These are phyloP conservation scores for Thermophis baileyi DNA, from an alignment of 2,113 vertebrate species.

Conservation along the genomic window DNA sequence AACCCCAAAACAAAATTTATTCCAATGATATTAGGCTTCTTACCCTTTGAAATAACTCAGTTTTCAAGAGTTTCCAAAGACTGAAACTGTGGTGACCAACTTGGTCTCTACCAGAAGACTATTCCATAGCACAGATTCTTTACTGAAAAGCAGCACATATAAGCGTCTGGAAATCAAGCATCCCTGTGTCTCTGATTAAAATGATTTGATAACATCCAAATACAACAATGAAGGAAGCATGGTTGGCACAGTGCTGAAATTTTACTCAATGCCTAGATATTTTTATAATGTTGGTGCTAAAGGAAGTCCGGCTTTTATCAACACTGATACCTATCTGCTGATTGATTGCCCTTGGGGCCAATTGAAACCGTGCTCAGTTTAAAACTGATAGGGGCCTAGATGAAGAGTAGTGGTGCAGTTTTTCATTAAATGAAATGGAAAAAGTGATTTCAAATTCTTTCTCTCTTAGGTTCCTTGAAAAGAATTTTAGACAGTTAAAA, in stretches of 20 bases:
- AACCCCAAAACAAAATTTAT: neutral
- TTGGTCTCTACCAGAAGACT: neutral
- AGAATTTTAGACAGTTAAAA: conserved; percentile 81
- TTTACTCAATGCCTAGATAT: conserved; percentile 27
- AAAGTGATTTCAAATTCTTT: conserved; percentile 85
- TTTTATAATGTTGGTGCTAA: conserved; percentile 39
- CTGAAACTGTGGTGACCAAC: neutral
- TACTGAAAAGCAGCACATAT: neutral
- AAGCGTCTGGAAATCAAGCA: neutral
- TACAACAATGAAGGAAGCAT: neutral
- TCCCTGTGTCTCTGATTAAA: neutral
- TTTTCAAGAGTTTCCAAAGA: neutral
- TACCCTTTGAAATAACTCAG: neutral
- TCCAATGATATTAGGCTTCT: neutral
- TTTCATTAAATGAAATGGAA: conserved; percentile 84
- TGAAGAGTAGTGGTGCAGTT: conserved; percentile 75
- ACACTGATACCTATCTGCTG: conserved; percentile 73
- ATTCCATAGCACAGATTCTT: neutral
- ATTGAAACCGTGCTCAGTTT: conserved; percentile 74
- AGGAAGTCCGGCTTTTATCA: conserved; percentile 38
- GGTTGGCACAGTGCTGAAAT: conserved; percentile 32
- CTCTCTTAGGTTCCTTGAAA: conserved; percentile 78
- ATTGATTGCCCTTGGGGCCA: conserved; percentile 81
- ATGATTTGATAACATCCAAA: neutral
- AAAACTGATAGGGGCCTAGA: conserved; percentile 81